These are phyloP conservation scores for Alectura lathami DNA, from an alignment of 2,113 vertebrate species.

Conservation along the genomic window DNA sequence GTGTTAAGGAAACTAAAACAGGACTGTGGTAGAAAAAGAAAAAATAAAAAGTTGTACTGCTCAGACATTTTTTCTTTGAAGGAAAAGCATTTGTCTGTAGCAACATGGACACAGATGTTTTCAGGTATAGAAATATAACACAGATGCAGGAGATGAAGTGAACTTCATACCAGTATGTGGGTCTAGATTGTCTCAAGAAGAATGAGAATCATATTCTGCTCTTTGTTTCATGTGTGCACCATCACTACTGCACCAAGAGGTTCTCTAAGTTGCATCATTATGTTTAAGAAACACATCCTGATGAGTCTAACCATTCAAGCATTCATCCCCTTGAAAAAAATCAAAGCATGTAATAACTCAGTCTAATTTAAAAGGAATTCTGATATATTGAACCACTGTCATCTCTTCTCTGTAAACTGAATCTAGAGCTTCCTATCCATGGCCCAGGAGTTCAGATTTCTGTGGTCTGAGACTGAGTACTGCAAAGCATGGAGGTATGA, in stretches of 20 bases:
- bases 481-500: neutral
- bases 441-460: neutral
- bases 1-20: neutral
- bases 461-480: neutral
- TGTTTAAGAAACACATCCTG: neutral
- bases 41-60: neutral
- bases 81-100: neutral
- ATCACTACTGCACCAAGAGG: neutral
- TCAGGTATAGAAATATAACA: conserved; percentile 9
- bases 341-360: neutral
- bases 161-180: neutral
- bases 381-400: neutral
- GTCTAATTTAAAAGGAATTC: neutral
- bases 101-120: neutral
- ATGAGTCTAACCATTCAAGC: neutral
- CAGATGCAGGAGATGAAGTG: neutral
- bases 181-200: neutral
- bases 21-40: neutral
- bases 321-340: neutral
- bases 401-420: neutral
- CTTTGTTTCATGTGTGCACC: neutral
- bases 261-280: neutral
- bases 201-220: neutral
- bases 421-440: neutral
- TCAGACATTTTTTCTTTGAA: neutral